phyloP scores from a whole-genome alignment of 2,797 vertebrate species.

The Mallotus villosus region DNA sequence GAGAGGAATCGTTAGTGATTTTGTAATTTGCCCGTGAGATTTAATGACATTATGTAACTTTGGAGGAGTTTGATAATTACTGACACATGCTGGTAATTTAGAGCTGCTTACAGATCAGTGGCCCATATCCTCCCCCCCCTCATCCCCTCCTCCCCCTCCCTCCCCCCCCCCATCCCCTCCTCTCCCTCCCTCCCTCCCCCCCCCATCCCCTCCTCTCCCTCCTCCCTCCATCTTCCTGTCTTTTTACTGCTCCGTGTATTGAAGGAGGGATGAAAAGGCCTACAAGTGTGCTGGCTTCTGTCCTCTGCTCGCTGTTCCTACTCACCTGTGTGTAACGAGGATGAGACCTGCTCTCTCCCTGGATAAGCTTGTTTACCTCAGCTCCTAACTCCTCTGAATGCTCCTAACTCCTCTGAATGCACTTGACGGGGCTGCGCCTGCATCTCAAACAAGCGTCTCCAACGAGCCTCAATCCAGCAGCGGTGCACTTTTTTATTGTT shows the following conservation, averaged over 20 bases:
- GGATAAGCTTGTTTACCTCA: background rate
- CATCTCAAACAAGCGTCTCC: no score
- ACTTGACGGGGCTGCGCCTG: no score
- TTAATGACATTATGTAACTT: constrained; percentile 71
- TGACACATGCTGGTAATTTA: constrained; percentile 67
- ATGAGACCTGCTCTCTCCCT: background rate
- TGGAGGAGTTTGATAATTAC: constrained; percentile 67
- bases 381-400: background rate
- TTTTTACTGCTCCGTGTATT: constrained; percentile 8
- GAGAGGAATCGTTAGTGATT: constrained; percentile 56
- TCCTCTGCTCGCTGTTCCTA: background rate
- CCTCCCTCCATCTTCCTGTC: constrained; percentile 13
- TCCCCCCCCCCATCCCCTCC: no score
- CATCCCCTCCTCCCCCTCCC: background rate
- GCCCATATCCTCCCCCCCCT: constrained; percentile 37
- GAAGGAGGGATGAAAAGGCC: background rate
- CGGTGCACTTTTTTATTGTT: background rate
- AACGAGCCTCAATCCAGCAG: background rate
- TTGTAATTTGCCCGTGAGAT: constrained; percentile 64
- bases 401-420: background rate
- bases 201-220: background rate
- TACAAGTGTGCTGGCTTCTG: background rate
- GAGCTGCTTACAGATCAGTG: constrained; percentile 49
- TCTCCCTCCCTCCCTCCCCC: constrained; percentile 27
- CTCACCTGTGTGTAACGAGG: background rate